phyloP scores from a whole-genome alignment of 2,888 invertebrate species.

The Matsumyia berberina region DNA sequence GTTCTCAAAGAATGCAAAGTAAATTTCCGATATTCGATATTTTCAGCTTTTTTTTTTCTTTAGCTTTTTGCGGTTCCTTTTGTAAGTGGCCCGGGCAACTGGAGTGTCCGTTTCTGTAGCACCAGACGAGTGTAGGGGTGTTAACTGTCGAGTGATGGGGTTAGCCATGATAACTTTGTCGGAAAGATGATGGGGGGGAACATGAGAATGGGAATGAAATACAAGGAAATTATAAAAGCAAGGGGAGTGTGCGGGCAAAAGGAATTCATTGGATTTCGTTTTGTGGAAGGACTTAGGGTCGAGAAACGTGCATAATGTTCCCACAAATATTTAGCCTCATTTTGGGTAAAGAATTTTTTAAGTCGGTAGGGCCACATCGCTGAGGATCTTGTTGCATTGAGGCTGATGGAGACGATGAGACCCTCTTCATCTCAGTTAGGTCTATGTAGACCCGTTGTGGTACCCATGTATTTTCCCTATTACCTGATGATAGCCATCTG shows the following conservation, averaged over 20 bases:
- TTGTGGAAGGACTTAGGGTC: slow-evolving; percentile 20
- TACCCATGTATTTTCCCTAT: too few species aligned
- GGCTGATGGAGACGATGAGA: too few species aligned
- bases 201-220: slow-evolving; percentile 37
- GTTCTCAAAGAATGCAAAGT: slow-evolving; percentile 67
- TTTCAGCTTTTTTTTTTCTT: slow-evolving; percentile 27
- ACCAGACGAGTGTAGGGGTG: slow-evolving; percentile 7
- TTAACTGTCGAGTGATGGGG: slow-evolving; percentile 24
- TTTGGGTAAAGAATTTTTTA: too few species aligned
- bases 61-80: slow-evolving; percentile 59
- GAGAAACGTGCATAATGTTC: neutral
- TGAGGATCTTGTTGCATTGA: too few species aligned
- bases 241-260: slow-evolving; percentile 31
- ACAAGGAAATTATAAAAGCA: slow-evolving; percentile 47
- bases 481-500: too few species aligned
- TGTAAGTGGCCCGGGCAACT: slow-evolving; percentile 53
- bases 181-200: slow-evolving; percentile 18
- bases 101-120: slow-evolving; percentile 18
- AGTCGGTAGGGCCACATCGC: too few species aligned
- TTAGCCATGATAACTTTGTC: slow-evolving; percentile 19
- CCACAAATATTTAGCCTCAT: too few species aligned
- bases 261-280: slow-evolving; percentile 38
- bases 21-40: slow-evolving; percentile 70
- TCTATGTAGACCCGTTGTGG: too few species aligned
- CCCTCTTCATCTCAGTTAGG: too few species aligned